Conservation (phyloP, 1,140 invertebrate genomes). For the Orussus abietinus region DNA sequence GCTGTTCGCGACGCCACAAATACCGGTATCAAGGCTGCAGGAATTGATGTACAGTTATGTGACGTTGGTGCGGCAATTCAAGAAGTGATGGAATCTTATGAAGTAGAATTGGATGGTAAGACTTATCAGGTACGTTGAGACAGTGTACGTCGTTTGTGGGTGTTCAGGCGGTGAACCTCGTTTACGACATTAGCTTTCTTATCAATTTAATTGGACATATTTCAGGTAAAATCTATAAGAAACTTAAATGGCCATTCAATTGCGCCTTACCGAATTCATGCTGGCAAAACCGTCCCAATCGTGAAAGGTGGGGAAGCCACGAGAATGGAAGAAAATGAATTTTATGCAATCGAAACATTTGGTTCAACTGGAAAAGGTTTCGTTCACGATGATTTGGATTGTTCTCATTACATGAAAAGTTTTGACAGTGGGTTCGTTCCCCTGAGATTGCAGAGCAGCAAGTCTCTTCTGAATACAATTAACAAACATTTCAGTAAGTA, state of each 20-base stretch:
- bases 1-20: conserved; percentile 98
- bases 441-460: conserved; percentile 85
- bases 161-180: too few species aligned
- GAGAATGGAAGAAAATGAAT: conserved; percentile 98
- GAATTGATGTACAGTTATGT: conserved; percentile 96
- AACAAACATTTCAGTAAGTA: conserved; percentile 87
- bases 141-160: too few species aligned
- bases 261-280: conserved; percentile 95
- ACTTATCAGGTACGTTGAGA: conserved; percentile 76
- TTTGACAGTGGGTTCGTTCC: conserved; percentile 93
- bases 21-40: conserved; percentile 91
- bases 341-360: conserved; percentile 99
- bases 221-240: conserved; percentile 87
- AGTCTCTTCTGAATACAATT: conserved; percentile 89
- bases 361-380: conserved; percentile 95
- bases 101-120: conserved; percentile 97
- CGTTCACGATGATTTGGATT: conserved; percentile 99
- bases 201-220: too few species aligned
- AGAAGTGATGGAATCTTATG: conserved; percentile 99
- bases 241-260: conserved; percentile 99
- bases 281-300: conserved; percentile 99
- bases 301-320: conserved; percentile 97
- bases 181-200: too few species aligned
- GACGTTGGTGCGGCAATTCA: conserved; percentile 97
- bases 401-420: conserved; percentile 99